Conservation (phyloP, 2,797 vertebrate species). For the Sebastes dallii region DNA sequence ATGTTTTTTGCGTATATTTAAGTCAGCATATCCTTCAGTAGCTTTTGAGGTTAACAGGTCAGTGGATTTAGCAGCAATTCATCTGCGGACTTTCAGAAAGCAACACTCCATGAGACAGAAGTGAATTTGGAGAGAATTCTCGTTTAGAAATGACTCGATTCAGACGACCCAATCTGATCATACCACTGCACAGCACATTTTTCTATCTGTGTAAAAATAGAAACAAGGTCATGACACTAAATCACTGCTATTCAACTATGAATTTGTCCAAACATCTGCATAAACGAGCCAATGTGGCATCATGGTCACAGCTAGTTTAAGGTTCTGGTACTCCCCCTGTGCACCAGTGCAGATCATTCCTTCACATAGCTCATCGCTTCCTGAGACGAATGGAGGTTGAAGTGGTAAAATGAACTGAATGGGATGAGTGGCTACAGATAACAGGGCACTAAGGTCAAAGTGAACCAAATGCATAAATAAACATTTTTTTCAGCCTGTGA, state of each 20-base stretch:
- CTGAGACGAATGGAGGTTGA: constrained; percentile 78
- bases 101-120: constrained; percentile 8
- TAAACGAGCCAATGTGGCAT: constrained; percentile 45
- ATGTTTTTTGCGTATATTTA: constrained; percentile 16
- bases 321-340: constrained; percentile 28
- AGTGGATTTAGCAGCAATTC: constrained; percentile 77
- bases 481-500: constrained; percentile 65
- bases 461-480: constrained; percentile 77
- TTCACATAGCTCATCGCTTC: constrained; percentile 69
- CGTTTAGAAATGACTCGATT: constrained; percentile 31
- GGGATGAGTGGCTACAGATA: constrained; percentile 68
- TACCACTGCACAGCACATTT: constrained; percentile 59
- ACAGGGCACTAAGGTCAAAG: constrained; percentile 79
- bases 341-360: constrained; percentile 23
- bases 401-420: constrained; percentile 62
- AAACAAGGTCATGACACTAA: constrained; percentile 39
- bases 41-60: constrained; percentile 71
- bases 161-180: constrained; percentile 38
- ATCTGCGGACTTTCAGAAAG: constrained; percentile 44
- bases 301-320: constrained; percentile 43
- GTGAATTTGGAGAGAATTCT: constrained; percentile 27
- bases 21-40: constrained; percentile 39
- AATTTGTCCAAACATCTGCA: constrained; percentile 49
- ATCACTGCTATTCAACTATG: constrained; percentile 36
- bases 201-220: constrained; percentile 43